These are phyloP conservation scores for Leptodactylus fallax DNA, from an alignment of 2,797 vertebrate genomes.

Conservation along the genomic window DNA sequence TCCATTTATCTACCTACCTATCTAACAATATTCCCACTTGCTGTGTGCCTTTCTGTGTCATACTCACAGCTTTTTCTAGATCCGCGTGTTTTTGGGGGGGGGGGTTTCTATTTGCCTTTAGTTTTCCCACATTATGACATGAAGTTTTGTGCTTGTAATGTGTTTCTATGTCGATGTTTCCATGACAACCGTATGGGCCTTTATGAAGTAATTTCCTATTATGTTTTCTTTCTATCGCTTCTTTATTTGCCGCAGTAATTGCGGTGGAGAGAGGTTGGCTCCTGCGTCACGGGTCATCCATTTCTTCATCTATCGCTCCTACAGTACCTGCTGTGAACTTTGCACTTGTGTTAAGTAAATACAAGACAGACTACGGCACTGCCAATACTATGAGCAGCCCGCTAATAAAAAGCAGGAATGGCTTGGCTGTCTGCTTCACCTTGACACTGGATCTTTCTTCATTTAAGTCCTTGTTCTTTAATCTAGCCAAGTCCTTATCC, in stretches of 20 bases:
- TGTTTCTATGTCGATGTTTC: conserved; percentile 30
- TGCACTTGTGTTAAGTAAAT: conserved; percentile 20
- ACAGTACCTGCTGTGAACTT: neutral
- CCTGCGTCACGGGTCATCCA: conserved; percentile 16
- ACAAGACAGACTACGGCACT: neutral
- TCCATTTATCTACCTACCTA: too few relatives aligned
- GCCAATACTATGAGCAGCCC: neutral
- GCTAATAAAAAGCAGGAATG: conserved; percentile 11
- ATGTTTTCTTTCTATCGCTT: conserved; percentile 12
- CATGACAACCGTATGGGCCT: conserved; percentile 35
- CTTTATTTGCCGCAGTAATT: conserved; percentile 19
- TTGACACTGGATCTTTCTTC: conserved; percentile 23
- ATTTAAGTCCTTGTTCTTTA: conserved; percentile 40
- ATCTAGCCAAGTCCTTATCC: conserved; percentile 28
- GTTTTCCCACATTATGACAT: neutral
- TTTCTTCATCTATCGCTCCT: neutral
- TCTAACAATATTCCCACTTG: too few relatives aligned
- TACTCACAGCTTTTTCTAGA: neutral
- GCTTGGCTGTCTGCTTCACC: conserved; percentile 12
- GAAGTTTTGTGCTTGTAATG: neutral
- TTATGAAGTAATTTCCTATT: conserved; percentile 31
- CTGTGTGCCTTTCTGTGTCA: neutral
- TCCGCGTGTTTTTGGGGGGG: too few relatives aligned
- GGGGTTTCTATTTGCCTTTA: neutral
- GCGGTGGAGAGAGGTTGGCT: neutral